Evolutionary conservation across 2,113 vertebrate genomes (phyloP), one percentile per base, ranked within the genome.

Genomic region (Perognathus longimembris): DNA sequence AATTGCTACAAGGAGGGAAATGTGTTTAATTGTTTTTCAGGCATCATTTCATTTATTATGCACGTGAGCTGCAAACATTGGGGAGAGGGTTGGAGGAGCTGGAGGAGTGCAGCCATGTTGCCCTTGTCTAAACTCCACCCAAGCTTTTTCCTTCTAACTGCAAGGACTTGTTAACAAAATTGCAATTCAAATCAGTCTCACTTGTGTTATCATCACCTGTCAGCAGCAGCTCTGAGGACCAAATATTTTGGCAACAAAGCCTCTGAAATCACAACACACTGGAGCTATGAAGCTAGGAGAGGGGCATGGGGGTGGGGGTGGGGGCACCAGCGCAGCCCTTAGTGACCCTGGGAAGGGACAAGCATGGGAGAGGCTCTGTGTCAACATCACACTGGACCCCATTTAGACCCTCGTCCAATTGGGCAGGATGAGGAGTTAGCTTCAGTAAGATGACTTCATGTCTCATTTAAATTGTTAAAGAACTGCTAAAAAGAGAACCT

Each of bases 401-500:
- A 40, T 61, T 5, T 67, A 11, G 57, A 30, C 20, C 11, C 1
- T 0, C 8, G 70, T 63, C 36, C 38, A 7, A 3, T 20, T 0
- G 18, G 66, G 26, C 34, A 36, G 38, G 24, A 10, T 11, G 66
- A 30, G 32, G 50, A 71, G 66, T 26, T 70, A 11, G 40, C 50
- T 83, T 79, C 54, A 15, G 21, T 18, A 88, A 69, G 0, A 36
- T 21, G 81, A 71, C 74, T 89, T 92, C 71, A 78, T 1, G 22
- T 71, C 86, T 91, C 67, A 70, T 66, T 92, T 86, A 81, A 54
- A 92, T 75, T 76, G 85, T 92, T 64, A 54, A 94, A 92, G 67
- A 75, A 88, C 4, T 45, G 42, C 75, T 88, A 89, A 93, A 80
- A 70, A 80, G 38, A 64, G 78, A 79, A 67, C 30, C 32, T 67